Base-by-base conservation (phyloP, 2,888 invertebrate species). In the Ornithoptera priamus region DNA sequence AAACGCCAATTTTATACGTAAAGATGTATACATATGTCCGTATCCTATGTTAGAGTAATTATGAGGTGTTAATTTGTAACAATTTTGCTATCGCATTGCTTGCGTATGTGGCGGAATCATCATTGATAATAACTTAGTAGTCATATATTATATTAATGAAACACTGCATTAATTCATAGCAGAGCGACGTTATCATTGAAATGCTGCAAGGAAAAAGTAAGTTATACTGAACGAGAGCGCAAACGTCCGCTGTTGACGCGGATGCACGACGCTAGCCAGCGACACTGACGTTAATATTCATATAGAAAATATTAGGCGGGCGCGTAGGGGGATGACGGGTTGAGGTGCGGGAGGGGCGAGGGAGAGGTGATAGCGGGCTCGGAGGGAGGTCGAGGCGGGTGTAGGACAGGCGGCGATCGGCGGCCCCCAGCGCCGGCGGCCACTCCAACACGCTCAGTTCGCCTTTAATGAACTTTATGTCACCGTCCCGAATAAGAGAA, bases 381-480 rank as follows among this genome's bases (percentile, higher is more conserved):
- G 46, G 12, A 46, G 12, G 46, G 12, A 15, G 12, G 46, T 18
- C 30, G 58, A 70, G 72, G 57, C 20, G 62, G 69, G 73, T 73
- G 77, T 71, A 72, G 70, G 74, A 74, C 78, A 78, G 72, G 77
- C 76, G 77, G 79, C 81, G 80, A 82, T 81, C 67, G 66, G 46
- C 81, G 82, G 77, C 83, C 85, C 84, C 89, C 81, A 81, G 74
- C 83, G 82, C 81, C 81, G 80, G 81, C 86, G 79, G 82, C 85
- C 90, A 88, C 90, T 89, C 88, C 81, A 87, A 89, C 91, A 92
- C 92, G 92, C 89, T 85, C 85, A 82, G 85, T 85, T 81, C 85
- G 87, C 88, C 89, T 90, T 89, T 92, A 92, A 92, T 90, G 90
- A 92, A 91, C 91, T 91, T 90, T 92, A 87, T 88, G 89, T 89